A percentile compares a stretch with the other conserved stretches of the same genome.
phyloP scores from a whole-genome alignment of 2,113 vertebrate genomes.

The Mesitornis unicolor region DNA sequence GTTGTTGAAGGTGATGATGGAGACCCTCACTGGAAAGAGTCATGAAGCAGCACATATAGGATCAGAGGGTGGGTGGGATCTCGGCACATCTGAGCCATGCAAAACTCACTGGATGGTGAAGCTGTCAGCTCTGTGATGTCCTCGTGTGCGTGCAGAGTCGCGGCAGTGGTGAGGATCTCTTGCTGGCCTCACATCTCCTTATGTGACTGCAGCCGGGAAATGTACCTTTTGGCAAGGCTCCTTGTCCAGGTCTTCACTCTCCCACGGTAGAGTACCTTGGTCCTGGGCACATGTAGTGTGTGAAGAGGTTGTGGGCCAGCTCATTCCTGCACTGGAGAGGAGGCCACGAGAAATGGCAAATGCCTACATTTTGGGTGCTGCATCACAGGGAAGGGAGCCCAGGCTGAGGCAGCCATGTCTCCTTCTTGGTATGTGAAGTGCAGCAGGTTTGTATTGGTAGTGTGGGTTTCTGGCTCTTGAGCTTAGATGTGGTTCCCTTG shows the following conservation, averaged over 20 bases:
- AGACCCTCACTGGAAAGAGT: neutral
- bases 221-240: neutral
- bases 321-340: neutral
- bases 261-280: neutral
- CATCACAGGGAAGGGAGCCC: neutral
- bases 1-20: neutral
- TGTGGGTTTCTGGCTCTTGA: neutral
- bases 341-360: neutral
- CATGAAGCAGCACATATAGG: neutral
- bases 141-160: fast-evolving
- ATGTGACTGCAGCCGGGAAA: neutral
- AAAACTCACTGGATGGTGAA: neutral
- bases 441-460: neutral
- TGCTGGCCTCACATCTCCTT: neutral
- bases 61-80: neutral
- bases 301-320: neutral
- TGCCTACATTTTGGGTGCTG: neutral
- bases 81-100: neutral
- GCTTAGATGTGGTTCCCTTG: neutral
- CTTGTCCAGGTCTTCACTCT: neutral
- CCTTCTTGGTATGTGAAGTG: neutral
- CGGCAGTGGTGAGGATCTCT: neutral
- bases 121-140: neutral
- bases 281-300: neutral
- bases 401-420: fast-evolving